Conservation (phyloP, 2,113 vertebrate species). For the Leptocoma aspasia region DNA sequence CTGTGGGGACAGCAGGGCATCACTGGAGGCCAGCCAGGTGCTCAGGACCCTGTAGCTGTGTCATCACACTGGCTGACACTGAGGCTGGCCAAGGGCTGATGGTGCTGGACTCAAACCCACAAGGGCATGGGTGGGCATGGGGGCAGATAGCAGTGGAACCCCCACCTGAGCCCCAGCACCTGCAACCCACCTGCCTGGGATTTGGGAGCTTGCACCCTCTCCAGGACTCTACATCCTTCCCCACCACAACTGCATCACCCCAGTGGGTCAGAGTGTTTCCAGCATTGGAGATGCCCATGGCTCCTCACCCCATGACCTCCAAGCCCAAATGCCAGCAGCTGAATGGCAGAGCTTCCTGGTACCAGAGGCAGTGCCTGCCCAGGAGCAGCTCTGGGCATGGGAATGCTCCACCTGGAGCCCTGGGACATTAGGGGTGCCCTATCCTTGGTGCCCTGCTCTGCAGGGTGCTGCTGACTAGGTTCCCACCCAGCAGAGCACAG, state of each 20-base stretch:
- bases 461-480: slow-evolving; percentile 26
- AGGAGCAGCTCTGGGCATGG: accelerated
- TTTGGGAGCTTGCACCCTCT: neutral
- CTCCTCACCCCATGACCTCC: accelerated
- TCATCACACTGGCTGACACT: accelerated
- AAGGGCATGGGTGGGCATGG: accelerated
- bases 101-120: accelerated
- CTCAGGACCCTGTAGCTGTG: neutral
- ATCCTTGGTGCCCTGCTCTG: accelerated
- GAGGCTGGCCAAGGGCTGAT: neutral
- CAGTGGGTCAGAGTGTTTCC: accelerated
- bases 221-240: neutral
- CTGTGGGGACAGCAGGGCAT: neutral
- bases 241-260: accelerated
- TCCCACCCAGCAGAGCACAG: neutral
- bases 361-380: neutral
- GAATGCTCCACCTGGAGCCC: accelerated
- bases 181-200: neutral
- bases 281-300: neutral
- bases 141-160: neutral
- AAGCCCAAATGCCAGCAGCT: accelerated
- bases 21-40: accelerated
- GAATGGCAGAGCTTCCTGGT: accelerated
- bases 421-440: neutral
- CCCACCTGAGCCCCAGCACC: accelerated